Evolutionary conservation across 2,797 vertebrate species (phyloP).

Genomic region (Mallotus villosus): DNA sequence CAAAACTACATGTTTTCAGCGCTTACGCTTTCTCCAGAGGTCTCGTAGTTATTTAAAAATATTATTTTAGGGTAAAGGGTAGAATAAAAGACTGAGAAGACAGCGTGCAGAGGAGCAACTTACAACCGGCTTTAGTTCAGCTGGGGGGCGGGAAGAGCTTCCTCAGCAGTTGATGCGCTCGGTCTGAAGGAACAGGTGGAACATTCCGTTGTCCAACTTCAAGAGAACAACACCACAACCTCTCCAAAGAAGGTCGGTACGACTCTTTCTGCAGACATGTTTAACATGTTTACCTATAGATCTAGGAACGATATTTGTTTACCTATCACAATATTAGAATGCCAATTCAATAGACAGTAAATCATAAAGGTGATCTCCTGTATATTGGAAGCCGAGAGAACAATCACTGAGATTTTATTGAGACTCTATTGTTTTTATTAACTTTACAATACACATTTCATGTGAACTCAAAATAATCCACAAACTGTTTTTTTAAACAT

Average conservation of each 20-base stretch:
- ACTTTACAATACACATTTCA: too few relatives aligned
- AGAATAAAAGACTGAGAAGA: background rate
- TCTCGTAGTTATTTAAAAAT: background rate
- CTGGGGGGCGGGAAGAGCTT: conserved; percentile 28
- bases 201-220: conserved; percentile 51
- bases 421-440: too few relatives aligned
- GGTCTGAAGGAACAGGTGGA: conserved; percentile 66
- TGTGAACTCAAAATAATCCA: too few relatives aligned
- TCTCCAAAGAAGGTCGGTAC: conserved; percentile 54
- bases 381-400: too few relatives aligned
- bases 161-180: conserved; percentile 44
- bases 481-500: too few relatives aligned
- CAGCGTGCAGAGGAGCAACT: background rate
- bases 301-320: too few relatives aligned
- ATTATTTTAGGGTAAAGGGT: background rate
- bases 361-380: too few relatives aligned
- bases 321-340: too few relatives aligned
- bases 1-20: conserved; percentile 7
- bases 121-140: conserved; percentile 1
- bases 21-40: conserved; percentile 13
- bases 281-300: too few relatives aligned
- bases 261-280: too few relatives aligned
- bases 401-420: too few relatives aligned
- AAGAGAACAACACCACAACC: conserved; percentile 37
- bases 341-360: too few relatives aligned